Conservation (phyloP, 2,888 invertebrate genomes). For the Cataglyphis cursor region DNA sequence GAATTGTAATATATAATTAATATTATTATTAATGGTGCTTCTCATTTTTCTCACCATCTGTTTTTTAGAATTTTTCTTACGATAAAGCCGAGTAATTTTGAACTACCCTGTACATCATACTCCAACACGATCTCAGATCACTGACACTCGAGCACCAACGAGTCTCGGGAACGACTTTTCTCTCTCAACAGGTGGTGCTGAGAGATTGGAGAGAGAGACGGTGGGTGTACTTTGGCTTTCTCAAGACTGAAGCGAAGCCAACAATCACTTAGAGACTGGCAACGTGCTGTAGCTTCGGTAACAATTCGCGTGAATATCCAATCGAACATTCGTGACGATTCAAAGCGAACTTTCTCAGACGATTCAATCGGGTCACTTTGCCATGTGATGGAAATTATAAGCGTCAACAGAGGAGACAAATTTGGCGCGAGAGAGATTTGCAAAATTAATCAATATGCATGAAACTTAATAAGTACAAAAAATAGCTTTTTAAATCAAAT, state of each 20-base stretch:
- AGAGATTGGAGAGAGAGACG: constrained; percentile 24
- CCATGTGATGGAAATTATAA: neutral
- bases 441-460: neutral
- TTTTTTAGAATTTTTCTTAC: neutral
- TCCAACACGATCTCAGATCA: constrained; percentile 33
- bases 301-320: constrained; percentile 11
- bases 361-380: neutral
- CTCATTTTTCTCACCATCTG: too few species aligned
- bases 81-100: neutral
- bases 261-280: constrained; percentile 52
- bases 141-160: constrained; percentile 45
- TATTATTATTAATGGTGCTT: neutral
- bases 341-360: neutral
- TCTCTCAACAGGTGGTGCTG: constrained; percentile 73
- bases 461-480: constrained; percentile 2
- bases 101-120: neutral
- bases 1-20: neutral
- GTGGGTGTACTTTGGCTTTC: constrained; percentile 29
- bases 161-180: constrained; percentile 64
- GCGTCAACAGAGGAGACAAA: neutral
- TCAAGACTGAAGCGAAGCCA: constrained; percentile 37
- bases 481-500: neutral
- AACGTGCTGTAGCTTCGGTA: constrained; percentile 5
- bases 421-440: neutral
- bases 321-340: constrained; percentile 7